Base-by-base conservation (phyloP, 2,797 vertebrate species). In the Enteromius viviparus region DNA sequence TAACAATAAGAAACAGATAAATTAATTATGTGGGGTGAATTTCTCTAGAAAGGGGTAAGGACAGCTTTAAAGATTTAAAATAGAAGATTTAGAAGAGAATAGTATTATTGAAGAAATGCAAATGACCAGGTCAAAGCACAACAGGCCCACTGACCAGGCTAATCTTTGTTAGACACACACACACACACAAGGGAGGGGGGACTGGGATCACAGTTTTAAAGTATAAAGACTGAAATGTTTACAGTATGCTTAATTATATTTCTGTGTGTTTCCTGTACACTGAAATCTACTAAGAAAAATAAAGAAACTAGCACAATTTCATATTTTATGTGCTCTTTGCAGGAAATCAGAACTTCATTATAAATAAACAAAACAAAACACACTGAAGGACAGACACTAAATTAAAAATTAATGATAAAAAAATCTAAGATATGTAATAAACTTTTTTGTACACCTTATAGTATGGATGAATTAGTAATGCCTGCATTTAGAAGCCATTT, bases 71-170 rank as follows among this genome's bases (percentile, higher is more conserved):
- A 62, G 23, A 26, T 55, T 75, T 75, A 3, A 66, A 69, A 40
- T n/a, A 55, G 70, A 74, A 51, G 77, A 79, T 75, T 29, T 32
- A 32, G 29, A 80, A 60, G 51, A 58, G 53, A 40, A 53, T 17
- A 65, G 55, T 68, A 70, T 70, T 76, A 62, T 62, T 60, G 17
- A 76, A 84, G 32, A 40, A 71, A 76, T 85, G 78, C 62, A 68
- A 85, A 81, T 76, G 40, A 76, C 51, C 29, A 15, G 34, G 79
- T 26, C 55, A 72, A 71, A 45, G 32, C 65, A 77, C 81, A 83
- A 47, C 74, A 77, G 74, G 49, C 34, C 23, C 29, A 78, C 40
- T 84, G 58, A 75, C 69, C 83, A 84, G 32, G 47, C 78, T 80
- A 76, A 81, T 81, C 34, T 68, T 64, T 60, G 45, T 65, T 62